Conservation (phyloP, 2,888 invertebrate genomes). For the Heliconius aoede region DNA sequence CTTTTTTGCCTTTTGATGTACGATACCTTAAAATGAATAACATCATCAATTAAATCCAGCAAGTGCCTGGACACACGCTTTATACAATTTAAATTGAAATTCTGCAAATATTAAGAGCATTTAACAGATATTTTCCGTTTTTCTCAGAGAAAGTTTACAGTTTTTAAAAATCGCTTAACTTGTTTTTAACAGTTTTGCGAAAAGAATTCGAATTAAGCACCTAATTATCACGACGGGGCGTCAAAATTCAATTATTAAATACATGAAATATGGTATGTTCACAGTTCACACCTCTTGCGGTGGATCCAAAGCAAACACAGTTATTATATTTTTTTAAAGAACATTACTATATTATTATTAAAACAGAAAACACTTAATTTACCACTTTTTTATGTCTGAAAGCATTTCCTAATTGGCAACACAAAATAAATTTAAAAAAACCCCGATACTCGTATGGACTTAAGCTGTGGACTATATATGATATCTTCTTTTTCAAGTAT, state of each 20-base stretch:
- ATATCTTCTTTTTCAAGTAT: too few relatives aligned
- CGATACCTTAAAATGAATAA: not conserved
- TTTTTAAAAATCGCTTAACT: slow-evolving; percentile 14
- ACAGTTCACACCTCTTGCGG: slow-evolving; percentile 12
- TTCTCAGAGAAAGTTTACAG: not conserved
- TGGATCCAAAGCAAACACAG: not conserved
- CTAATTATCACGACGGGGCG: slow-evolving; percentile 13
- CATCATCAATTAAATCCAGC: not conserved
- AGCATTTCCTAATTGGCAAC: not conserved
- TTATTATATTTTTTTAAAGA: not conserved
- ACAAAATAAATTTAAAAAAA: not conserved
- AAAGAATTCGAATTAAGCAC: slow-evolving; percentile 23
- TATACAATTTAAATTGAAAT: not conserved
- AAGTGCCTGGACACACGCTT: too few relatives aligned
- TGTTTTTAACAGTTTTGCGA: slow-evolving; percentile 6
- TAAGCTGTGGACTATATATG: not conserved
- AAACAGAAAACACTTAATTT: not conserved
- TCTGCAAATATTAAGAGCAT: not conserved
- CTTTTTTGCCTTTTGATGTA: too few relatives aligned
- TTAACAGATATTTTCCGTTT: slow-evolving; percentile 5
- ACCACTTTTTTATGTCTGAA: not conserved
- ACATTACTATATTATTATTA: not conserved
- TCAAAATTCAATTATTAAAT: slow-evolving; percentile 25
- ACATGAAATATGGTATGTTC: slow-evolving; percentile 6
- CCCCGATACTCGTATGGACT: not conserved